Percentiles rank a stretch among this genome's conserved stretches.
These are phyloP conservation scores for Mnemiopsis leidyi DNA, from an alignment of 37 sponge, comb jelly and placozoan genomes.

Conservation along the genomic window DNA sequence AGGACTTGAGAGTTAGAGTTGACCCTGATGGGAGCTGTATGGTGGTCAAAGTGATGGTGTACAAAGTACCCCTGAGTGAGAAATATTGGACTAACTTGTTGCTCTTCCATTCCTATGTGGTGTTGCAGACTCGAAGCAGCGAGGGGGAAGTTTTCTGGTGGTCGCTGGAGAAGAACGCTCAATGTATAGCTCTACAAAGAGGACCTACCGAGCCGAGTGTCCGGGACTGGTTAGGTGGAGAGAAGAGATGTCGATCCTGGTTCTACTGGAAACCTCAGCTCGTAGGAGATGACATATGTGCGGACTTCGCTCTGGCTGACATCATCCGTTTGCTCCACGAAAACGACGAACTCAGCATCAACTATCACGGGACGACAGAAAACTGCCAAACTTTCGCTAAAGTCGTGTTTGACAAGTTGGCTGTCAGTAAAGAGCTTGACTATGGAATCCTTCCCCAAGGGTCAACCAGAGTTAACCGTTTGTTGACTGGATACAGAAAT, in stretches of 20 bases:
- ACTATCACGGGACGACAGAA: not conserved
- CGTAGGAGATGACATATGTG: not conserved
- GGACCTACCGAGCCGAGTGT: not conserved
- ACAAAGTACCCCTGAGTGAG: constrained; percentile 1
- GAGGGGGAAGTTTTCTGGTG: not conserved
- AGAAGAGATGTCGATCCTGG: not conserved
- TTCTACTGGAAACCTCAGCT: constrained; percentile 17
- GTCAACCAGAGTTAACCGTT: not conserved
- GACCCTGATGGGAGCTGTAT: not conserved
- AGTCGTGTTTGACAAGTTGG: not conserved
- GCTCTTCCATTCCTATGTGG: constrained; percentile 1
- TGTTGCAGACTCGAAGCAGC: not conserved
- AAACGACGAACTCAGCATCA: not conserved
- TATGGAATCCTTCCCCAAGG: not conserved
- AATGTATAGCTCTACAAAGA: not conserved
- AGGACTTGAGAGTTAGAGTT: not conserved
- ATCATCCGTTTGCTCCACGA: not conserved
- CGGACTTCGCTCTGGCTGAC: not conserved
- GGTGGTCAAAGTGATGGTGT: not conserved
- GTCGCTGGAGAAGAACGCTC: not conserved
- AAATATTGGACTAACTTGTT: constrained; percentile 28
- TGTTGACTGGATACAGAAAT: not conserved
- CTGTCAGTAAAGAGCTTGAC: not conserved
- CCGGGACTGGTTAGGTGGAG: not conserved
- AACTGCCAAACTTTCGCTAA: not conserved